Evolutionary conservation across 2,888 invertebrate genomes (phyloP).

Genomic region (Eledona agricola): DNA sequence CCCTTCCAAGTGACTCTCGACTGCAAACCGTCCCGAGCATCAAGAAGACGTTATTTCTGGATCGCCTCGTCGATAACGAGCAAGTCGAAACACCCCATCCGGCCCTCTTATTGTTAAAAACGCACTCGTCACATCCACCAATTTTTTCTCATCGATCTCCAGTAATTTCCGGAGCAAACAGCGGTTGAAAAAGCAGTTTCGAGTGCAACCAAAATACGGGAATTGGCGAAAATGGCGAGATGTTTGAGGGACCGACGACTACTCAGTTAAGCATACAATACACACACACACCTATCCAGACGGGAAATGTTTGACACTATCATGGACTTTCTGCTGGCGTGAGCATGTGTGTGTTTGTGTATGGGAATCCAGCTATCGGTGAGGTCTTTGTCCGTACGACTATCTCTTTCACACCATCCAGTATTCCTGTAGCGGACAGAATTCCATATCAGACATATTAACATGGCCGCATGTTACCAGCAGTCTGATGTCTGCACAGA

Average conservation of each 20-base stretch:
- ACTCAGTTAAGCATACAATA: conserved; percentile 28
- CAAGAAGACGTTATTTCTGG: conserved; percentile 23
- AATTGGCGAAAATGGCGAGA: conserved; percentile 28
- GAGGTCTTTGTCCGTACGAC: conserved; percentile 19
- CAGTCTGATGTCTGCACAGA: conserved; percentile 36
- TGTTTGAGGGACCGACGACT: conserved; percentile 26
- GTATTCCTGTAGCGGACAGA: conserved; percentile 27
- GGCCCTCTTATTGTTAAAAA: conserved; percentile 26
- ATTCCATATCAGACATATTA: conserved; percentile 27
- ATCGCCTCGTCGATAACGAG: conserved; percentile 24
- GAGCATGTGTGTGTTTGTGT: conserved; percentile 38
- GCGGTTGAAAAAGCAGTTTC: conserved; percentile 26
- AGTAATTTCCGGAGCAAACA: conserved; percentile 33
- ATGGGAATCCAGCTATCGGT: conserved; percentile 29
- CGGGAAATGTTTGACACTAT: conserved; percentile 44
- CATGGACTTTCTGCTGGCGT: conserved; percentile 42
- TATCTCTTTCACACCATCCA: conserved; percentile 32
- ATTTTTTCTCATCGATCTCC: conserved; percentile 22
- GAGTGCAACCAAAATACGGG: conserved; percentile 31
- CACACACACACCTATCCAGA: too few relatives aligned
- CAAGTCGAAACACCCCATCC: conserved; percentile 19
- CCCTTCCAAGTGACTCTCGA: conserved; percentile 27
- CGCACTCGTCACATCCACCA: conserved; percentile 22
- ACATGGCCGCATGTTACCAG: conserved; percentile 28
- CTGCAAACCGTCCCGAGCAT: conserved; percentile 13